Evolutionary conservation across 35 echinoderm and acorn worm species (phyloP).

Genomic region (Eucidaris tribuloides): DNA sequence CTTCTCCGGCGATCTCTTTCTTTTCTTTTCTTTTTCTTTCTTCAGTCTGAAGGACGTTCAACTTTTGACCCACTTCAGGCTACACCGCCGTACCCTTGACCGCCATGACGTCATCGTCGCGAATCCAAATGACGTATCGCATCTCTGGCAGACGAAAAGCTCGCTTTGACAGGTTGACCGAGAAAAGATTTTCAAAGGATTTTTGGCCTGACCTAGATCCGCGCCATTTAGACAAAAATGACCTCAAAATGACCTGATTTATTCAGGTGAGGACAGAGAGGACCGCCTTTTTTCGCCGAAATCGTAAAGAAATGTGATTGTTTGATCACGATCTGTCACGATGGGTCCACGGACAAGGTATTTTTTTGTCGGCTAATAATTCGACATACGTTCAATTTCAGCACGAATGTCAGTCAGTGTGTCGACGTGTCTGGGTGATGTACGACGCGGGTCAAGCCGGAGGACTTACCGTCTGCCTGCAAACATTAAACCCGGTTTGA

Average conservation of each 20-base stretch:
- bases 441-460: neutral
- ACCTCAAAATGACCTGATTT: constrained; percentile 10
- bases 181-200: neutral
- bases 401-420: constrained; percentile 4
- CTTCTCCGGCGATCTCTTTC: too few relatives aligned
- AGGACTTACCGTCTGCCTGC: neutral
- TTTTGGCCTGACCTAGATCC: constrained; percentile 29
- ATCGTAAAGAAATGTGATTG: constrained; percentile 1
- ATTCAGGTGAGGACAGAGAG: neutral
- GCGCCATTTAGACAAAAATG: constrained; percentile 29
- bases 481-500: too few relatives aligned
- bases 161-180: neutral
- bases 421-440: neutral
- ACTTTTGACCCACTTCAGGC: constrained; percentile 4
- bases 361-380: neutral
- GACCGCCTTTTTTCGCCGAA: neutral
- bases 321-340: constrained; percentile 2
- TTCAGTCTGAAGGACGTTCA: constrained; percentile 35
- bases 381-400: neutral
- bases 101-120: neutral
- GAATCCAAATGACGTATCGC: neutral
- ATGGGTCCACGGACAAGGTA: neutral
- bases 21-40: too few relatives aligned
- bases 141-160: neutral
- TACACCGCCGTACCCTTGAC: constrained; percentile 18